These are phyloP conservation scores for Orthosia gracilis DNA, from an alignment of 2,888 invertebrate species.

Conservation along the genomic window DNA sequence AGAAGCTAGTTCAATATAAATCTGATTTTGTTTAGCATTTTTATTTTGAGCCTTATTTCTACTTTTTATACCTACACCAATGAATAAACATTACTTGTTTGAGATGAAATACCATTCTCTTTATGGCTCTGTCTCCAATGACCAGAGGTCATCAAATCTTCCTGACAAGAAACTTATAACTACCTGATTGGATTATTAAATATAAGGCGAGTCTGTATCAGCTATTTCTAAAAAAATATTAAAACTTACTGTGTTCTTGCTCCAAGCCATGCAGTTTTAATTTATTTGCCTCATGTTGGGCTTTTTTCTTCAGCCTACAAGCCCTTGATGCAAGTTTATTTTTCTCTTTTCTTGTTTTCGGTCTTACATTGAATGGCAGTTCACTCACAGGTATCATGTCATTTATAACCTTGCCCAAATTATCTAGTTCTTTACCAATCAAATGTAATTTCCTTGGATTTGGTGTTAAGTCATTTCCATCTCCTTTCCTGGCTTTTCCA, in stretches of 20 bases:
- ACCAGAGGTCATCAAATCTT: neutral
- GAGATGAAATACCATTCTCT: neutral
- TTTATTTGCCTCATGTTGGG: slow-evolving; percentile 99
- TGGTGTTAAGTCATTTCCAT: slow-evolving; percentile 99
- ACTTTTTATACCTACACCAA: neutral
- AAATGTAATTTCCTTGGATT: slow-evolving; percentile 97
- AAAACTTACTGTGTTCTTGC: slow-evolving; percentile 98
- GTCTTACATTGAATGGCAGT: slow-evolving; percentile 96
- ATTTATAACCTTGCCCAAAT: slow-evolving; percentile 97
- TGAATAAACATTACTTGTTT: neutral
- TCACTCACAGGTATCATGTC: slow-evolving; percentile 99
- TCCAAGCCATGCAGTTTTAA: slow-evolving; percentile 98
- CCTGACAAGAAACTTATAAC: neutral
- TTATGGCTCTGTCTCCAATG: neutral
- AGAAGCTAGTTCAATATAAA: no score
- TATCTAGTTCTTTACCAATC: slow-evolving; percentile 98
- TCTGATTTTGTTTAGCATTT: no score
- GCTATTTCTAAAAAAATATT: slow-evolving; percentile 61
- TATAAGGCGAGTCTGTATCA: neutral
- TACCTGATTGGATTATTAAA: neutral
- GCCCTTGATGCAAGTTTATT: slow-evolving; percentile 99
- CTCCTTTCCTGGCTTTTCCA: slow-evolving; percentile 98
- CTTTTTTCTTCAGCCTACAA: slow-evolving; percentile 99
- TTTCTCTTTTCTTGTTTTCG: slow-evolving; percentile 99
- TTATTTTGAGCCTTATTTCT: neutral